Conservation (phyloP, 2,113 vertebrate species). For the Neolamprologus brichardi region DNA sequence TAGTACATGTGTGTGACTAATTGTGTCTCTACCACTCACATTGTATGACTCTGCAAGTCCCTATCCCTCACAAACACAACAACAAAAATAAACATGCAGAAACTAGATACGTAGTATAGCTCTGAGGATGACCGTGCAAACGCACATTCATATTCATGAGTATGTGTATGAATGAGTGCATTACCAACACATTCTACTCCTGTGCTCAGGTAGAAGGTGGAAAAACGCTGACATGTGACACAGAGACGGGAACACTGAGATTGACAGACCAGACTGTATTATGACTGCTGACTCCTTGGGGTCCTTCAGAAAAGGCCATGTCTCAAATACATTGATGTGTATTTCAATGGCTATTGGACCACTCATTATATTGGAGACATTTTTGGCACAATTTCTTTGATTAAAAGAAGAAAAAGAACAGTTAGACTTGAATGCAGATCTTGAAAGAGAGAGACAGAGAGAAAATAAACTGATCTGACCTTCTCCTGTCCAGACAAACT, state of each 20-base stretch:
- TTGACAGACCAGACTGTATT: constrained; percentile 47
- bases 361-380: background rate
- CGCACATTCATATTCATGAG: background rate
- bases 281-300: constrained; percentile 41
- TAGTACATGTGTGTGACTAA: background rate
- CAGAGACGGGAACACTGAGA: constrained; percentile 19
- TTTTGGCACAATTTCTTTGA: background rate
- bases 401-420: background rate
- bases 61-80: background rate
- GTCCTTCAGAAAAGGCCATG: constrained; percentile 46
- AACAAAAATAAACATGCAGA: background rate
- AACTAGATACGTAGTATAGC: background rate
- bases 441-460: background rate
- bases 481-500: background rate
- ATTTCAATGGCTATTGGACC: background rate
- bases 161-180: background rate
- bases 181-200: background rate
- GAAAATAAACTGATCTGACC: background rate
- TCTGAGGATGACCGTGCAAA: background rate
- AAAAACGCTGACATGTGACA: constrained; percentile 16
- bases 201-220: background rate
- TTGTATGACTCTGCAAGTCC: background rate
- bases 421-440: background rate
- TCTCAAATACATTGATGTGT: background rate
- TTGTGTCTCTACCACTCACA: background rate